These are phyloP conservation scores for Lamellibrachia columna DNA, from an alignment of 2,888 invertebrate species.

Conservation along the genomic window DNA sequence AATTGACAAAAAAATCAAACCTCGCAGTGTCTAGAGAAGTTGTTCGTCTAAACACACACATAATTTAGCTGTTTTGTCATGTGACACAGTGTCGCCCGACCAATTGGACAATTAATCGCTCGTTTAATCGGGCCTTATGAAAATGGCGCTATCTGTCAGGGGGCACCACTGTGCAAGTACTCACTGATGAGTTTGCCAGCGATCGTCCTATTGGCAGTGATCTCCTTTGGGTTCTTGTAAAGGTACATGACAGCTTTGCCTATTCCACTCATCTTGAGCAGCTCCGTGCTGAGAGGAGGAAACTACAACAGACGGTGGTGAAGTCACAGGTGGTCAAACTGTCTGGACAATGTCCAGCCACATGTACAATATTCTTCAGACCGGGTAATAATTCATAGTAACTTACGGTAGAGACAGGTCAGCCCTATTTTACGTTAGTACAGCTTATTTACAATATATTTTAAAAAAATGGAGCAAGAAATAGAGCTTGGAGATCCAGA, in stretches of 20 bases:
- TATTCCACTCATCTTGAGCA: conserved; percentile 93
- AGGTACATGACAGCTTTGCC: conserved; percentile 99
- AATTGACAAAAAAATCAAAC: too few species aligned
- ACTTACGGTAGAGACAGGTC: too few species aligned
- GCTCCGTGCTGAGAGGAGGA: conserved; percentile 86
- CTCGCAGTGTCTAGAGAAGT: too few species aligned
- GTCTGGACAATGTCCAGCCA: background rate
- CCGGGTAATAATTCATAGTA: too few species aligned
- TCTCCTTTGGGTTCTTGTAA: conserved; percentile 98
- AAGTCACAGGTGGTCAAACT: background rate
- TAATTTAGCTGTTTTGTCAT: too few species aligned
- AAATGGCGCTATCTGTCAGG: background rate
- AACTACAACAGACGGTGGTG: conserved; percentile 72
- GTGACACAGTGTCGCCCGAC: too few species aligned
- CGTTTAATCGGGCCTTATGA: background rate
- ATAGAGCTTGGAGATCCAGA: too few species aligned
- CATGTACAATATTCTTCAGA: too few species aligned
- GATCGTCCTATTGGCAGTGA: conserved; percentile 87
- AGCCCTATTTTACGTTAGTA: too few species aligned
- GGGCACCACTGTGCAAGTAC: conserved; percentile 21
- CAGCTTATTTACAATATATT: too few species aligned
- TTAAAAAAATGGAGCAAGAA: too few species aligned
- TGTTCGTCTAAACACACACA: too few species aligned
- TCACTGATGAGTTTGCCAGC: conserved; percentile 89
- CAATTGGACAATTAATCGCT: background rate